Percentiles rank a stretch among this genome's conserved stretches.
These are phyloP conservation scores for Tribolium freemani DNA, from an alignment of 2,888 invertebrate genomes.

Conservation along the genomic window DNA sequence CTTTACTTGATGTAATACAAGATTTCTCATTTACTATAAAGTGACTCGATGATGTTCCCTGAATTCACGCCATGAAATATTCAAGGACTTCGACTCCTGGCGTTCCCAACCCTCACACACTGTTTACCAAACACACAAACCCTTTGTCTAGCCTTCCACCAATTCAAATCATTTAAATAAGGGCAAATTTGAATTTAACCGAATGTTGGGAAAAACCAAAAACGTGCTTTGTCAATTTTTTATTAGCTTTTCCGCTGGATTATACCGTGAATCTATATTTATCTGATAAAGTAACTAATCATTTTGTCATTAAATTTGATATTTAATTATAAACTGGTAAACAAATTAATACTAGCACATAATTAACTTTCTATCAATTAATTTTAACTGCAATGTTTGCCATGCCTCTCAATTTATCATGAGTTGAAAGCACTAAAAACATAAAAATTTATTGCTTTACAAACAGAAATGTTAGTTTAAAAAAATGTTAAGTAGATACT, in stretches of 20 bases:
- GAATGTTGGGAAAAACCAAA: too few relatives aligned
- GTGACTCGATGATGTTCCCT: constrained; percentile 47
- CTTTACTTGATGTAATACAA: constrained; percentile 52
- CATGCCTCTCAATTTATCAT: neutral
- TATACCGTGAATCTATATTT: too few relatives aligned
- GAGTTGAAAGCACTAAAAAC: neutral
- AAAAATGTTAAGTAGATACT: neutral
- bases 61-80: constrained; percentile 47
- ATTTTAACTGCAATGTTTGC: neutral
- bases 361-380: neutral
- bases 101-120: too few relatives aligned
- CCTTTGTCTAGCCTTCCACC: too few relatives aligned
- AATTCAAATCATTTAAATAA: too few relatives aligned
- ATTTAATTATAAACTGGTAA: neutral
- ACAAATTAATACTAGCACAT: neutral
- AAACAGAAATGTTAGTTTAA: neutral
- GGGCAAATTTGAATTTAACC: too few relatives aligned
- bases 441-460: too few relatives aligned
- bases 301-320: neutral
- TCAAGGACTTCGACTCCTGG: constrained; percentile 25
- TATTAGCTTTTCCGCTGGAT: too few relatives aligned
- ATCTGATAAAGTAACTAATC: neutral
- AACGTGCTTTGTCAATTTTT: too few relatives aligned
- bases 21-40: constrained; percentile 54
- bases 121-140: too few relatives aligned